phyloP scores from a whole-genome alignment of 2,797 vertebrate species.

The Molossus molossus region DNA sequence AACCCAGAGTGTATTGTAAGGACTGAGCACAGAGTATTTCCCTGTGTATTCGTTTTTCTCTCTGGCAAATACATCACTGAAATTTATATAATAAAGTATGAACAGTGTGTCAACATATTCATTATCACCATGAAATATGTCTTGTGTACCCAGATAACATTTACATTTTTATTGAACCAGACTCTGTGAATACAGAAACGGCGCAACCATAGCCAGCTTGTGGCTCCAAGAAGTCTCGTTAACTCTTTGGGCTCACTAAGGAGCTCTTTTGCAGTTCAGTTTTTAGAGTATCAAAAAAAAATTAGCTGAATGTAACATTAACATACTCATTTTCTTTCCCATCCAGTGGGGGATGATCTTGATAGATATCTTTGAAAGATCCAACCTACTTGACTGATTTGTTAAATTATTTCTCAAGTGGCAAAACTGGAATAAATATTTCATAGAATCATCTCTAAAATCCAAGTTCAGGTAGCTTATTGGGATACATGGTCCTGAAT shows the following conservation, averaged over 20 bases:
- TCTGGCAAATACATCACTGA: constrained; percentile 72
- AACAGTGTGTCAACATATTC: constrained; percentile 76
- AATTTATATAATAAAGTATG: constrained; percentile 76
- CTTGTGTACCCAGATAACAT: constrained; percentile 77
- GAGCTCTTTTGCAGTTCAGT: background rate
- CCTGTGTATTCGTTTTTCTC: constrained; percentile 20
- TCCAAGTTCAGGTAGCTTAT: background rate
- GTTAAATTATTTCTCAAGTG: background rate
- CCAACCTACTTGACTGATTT: background rate
- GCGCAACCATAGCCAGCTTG: background rate
- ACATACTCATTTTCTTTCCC: background rate
- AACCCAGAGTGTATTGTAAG: background rate
- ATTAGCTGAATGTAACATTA: background rate
- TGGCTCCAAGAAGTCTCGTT: background rate
- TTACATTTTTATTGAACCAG: constrained; percentile 77
- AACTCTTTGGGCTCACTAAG: constrained; percentile 5
- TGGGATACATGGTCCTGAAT: background rate
- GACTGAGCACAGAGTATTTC: background rate
- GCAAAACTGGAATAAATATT: background rate
- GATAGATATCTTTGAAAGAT: background rate
- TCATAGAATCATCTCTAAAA: background rate
- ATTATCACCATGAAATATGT: constrained; percentile 75
- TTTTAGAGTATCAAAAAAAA: background rate
- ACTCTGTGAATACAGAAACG: constrained; percentile 55
- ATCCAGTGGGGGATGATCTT: rapidly evolving